Base-by-base conservation (phyloP, 2,113 vertebrate genomes). In the Microcebus murinus region DNA sequence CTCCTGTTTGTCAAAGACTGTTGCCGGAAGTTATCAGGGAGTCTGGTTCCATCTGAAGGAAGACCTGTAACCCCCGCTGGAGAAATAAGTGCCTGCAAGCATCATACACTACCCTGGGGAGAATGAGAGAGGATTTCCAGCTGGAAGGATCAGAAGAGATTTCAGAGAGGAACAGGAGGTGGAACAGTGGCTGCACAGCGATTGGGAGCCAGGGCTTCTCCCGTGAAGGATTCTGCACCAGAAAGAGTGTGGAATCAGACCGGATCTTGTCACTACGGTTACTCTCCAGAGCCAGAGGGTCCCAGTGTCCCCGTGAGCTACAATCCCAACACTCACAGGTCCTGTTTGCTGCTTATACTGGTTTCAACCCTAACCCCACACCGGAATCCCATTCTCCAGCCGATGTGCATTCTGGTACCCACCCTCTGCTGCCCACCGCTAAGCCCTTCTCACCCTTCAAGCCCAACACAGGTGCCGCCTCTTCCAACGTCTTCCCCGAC, bases 151-250 rank as follows among this genome's bases (percentile, higher is more conserved):
- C 36, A 15, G 83, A 86, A 52, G 27, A 68, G 14, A 61, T 39
- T 86, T 67, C 59, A 20, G 23, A 71, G 45, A 48, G 39, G 23
- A 91, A 36, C 57, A 55, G 80, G 21, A 76, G 0, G 4, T 36
- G 52, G 0, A 31, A 36, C 2, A 8, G 0, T 12, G 25, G 5
- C 13, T 1, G 1, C 11, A 70, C 14, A 45, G 63, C 34, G 21
- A 29, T 1, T 29, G 45, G 55, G n/a, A 73, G 9, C 13, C 74
- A 4, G 7, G 6, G 52, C 34, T 57, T 57, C 34, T 17, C 48
- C 31, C 23, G 3, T 2, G 39, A 65, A 68, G 91, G 14, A 14
- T 3, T 0, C 29, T 15, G 59, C 8, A 9, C 20, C 11, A 31
- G 20, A 17, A 57, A 18, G 31, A 48, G 29, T 55, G 52, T 1